Evolutionary conservation across 2,888 invertebrate species (phyloP).

Genomic region (Adelphocoris suturalis): DNA sequence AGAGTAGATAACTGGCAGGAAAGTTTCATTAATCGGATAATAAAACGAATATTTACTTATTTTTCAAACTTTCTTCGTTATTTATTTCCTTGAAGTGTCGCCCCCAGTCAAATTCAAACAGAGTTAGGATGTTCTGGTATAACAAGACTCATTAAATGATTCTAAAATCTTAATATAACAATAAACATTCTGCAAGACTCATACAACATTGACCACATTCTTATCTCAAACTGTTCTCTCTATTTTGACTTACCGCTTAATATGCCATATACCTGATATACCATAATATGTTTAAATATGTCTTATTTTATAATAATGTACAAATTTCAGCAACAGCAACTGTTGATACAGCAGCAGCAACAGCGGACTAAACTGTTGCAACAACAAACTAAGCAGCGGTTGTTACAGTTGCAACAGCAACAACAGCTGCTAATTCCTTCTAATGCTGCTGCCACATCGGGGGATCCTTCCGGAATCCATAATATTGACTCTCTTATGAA

Average conservation of each 20-base stretch:
- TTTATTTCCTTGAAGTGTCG: too few relatives aligned
- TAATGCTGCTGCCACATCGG: slow-evolving; percentile 84
- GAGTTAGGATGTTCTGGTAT: too few relatives aligned
- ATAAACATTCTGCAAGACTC: too few relatives aligned
- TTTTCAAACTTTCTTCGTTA: background rate
- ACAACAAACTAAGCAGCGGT: slow-evolving; percentile 82
- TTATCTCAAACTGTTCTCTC: background rate
- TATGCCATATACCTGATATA: background rate
- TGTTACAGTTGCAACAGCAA: slow-evolving; percentile 89
- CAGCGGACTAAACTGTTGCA: slow-evolving; percentile 77
- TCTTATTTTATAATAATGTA: background rate
- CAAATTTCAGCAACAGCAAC: slow-evolving; percentile 72
- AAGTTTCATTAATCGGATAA: too few relatives aligned
- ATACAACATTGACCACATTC: too few relatives aligned
- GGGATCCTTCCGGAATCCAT: slow-evolving; percentile 81
- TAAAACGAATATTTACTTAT: too few relatives aligned
- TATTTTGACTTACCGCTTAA: background rate
- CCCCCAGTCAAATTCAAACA: background rate
- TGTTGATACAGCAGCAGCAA: slow-evolving; percentile 77
- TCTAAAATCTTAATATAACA: too few relatives aligned
- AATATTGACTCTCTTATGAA: slow-evolving; percentile 92
- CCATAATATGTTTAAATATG: background rate
- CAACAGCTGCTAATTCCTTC: slow-evolving; percentile 90
- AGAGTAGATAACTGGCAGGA: too few relatives aligned
- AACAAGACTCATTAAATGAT: too few relatives aligned